Evolutionary conservation across 1,140 invertebrate species (phyloP).

Genomic region (Steinernema feltiae): DNA sequence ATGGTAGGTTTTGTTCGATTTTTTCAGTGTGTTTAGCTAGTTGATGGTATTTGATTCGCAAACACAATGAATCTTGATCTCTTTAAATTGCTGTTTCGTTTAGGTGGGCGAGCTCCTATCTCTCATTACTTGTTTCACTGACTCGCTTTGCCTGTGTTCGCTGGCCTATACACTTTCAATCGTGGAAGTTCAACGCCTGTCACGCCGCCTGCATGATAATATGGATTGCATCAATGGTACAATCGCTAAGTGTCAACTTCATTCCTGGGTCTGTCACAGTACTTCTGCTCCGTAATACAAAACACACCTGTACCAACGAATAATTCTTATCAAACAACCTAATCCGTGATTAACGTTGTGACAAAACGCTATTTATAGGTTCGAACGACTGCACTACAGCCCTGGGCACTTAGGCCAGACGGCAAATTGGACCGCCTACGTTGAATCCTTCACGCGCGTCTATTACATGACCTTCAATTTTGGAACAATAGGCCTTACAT

Average conservation of each 20-base stretch:
- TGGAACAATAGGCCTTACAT: not conserved
- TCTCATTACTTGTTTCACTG: not conserved
- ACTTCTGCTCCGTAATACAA: too few relatives aligned
- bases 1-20: too few relatives aligned
- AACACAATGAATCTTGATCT: too few relatives aligned
- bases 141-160: not conserved
- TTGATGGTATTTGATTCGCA: too few relatives aligned
- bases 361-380: not conserved
- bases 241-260: not conserved
- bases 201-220: not conserved
- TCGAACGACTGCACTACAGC: not conserved
- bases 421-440: not conserved
- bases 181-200: not conserved
- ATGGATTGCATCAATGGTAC: not conserved
- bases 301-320: too few relatives aligned
- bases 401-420: not conserved
- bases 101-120: not conserved
- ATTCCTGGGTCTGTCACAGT: not conserved
- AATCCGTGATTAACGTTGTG: too few relatives aligned
- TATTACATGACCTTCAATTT: constrained; percentile 5
- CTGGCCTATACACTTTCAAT: not conserved
- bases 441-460: not conserved
- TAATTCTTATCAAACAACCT: not conserved
- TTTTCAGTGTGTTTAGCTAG: too few relatives aligned
- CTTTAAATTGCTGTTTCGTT: not conserved